phyloP scores from a whole-genome alignment of 2,888 invertebrate species.

The Bimastos eiseni region DNA sequence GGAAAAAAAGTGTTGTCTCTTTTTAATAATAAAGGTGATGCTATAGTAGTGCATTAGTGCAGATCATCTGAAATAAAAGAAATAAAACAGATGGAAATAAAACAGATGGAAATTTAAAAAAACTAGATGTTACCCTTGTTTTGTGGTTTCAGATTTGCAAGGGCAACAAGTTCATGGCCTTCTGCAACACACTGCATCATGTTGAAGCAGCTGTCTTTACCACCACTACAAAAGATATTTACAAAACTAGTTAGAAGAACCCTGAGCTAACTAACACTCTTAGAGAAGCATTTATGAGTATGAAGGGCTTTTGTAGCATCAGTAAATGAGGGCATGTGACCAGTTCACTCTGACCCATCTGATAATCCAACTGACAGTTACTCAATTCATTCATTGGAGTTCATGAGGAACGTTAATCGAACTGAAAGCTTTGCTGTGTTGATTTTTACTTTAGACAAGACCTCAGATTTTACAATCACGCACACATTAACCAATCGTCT shows the following conservation, averaged over 20 bases:
- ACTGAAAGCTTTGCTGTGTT: too few species aligned
- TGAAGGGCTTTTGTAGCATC: background rate
- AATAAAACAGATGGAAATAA: constrained; percentile 8
- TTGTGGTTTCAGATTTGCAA: constrained; percentile 87
- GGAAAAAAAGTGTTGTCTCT: background rate
- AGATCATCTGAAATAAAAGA: background rate
- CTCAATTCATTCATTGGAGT: background rate
- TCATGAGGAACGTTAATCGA: background rate
- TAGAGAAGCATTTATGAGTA: background rate
- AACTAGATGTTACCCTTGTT: constrained; percentile 70
- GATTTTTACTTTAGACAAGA: too few species aligned
- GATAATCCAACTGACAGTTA: background rate
- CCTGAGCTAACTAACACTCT: background rate
- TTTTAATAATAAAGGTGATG: background rate
- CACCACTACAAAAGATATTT: constrained; percentile 78
- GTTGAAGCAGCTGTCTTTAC: constrained; percentile 98
- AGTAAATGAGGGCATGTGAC: background rate
- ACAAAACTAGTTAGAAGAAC: background rate
- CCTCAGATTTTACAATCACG: too few species aligned
- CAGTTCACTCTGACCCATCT: too few species aligned
- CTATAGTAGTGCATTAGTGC: background rate
- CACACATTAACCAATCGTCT: too few species aligned
- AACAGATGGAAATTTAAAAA: constrained; percentile 14
- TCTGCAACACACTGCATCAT: constrained; percentile 96
- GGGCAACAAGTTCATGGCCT: constrained; percentile 87